Conservation (phyloP, 2,113 vertebrate species). For the Cynopterus brachyotis region DNA sequence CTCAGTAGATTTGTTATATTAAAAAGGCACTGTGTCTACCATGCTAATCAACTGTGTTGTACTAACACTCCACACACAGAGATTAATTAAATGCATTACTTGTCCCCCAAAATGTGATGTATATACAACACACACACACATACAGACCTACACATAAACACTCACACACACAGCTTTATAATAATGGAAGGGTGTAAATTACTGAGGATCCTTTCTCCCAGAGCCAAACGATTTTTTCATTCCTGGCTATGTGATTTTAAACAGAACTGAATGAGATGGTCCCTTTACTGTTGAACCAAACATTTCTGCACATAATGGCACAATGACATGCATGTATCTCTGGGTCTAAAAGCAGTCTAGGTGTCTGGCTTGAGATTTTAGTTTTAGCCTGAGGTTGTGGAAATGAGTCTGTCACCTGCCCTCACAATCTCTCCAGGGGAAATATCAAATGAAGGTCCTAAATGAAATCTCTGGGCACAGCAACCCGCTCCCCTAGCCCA, state of each 20-base stretch:
- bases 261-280: conserved; percentile 58
- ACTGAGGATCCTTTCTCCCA: background rate
- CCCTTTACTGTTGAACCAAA: conserved; percentile 47
- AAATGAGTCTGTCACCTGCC: background rate
- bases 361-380: background rate
- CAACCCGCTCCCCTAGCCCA: no score
- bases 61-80: conserved; percentile 76
- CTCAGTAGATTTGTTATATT: conserved; percentile 82
- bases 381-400: background rate
- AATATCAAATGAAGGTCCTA: background rate
- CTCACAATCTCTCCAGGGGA: background rate
- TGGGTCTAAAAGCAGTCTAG: background rate
- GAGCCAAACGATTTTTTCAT: conserved; percentile 17
- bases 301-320: conserved; percentile 35
- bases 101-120: conserved; percentile 32
- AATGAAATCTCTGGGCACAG: background rate
- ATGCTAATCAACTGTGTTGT: conserved; percentile 81
- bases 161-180: background rate
- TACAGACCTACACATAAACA: background rate
- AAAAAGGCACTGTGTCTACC: conserved; percentile 81
- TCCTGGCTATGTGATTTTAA: conserved; percentile 64
- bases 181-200: background rate
- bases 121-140: background rate
- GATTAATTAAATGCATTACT: conserved; percentile 82
- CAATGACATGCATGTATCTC: background rate